phyloP scores from a whole-genome alignment of 2,113 vertebrate species.

The Eublepharis macularius region DNA sequence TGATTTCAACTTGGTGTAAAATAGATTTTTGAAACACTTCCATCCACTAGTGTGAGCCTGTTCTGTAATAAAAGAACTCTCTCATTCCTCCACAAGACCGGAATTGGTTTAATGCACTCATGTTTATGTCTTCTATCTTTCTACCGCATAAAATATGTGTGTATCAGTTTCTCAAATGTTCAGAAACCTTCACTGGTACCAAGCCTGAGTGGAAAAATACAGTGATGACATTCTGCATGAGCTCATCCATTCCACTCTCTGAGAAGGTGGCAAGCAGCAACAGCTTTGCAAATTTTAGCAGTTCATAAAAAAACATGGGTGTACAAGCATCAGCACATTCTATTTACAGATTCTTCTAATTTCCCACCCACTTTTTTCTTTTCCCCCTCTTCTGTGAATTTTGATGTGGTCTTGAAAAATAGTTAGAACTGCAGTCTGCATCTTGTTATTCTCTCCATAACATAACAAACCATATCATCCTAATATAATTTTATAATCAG shows the following conservation, averaged over 20 bases:
- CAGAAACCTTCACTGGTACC: slow-evolving; percentile 4
- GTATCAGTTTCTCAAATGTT: background rate
- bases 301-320: background rate
- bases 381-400: slow-evolving; percentile 16
- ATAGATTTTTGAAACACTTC: background rate
- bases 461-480: background rate
- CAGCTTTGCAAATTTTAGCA: slow-evolving; percentile 1
- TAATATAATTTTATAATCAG: slow-evolving; percentile 15
- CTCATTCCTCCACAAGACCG: background rate
- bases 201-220: background rate
- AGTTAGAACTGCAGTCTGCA: rapidly evolving
- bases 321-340: background rate
- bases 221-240: background rate
- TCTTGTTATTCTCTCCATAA: background rate
- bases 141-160: slow-evolving; percentile 4
- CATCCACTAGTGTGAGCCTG: background rate
- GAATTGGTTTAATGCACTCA: background rate
- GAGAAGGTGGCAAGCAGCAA: background rate
- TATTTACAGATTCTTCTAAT: background rate
- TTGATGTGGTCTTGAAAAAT: background rate
- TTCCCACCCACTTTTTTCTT: background rate
- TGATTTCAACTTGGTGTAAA: slow-evolving; percentile 25
- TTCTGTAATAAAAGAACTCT: slow-evolving; percentile 1
- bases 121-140: background rate
- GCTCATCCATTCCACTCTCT: background rate